phyloP scores from a whole-genome alignment of 2,113 vertebrate species.

The Condylura cristata region DNA sequence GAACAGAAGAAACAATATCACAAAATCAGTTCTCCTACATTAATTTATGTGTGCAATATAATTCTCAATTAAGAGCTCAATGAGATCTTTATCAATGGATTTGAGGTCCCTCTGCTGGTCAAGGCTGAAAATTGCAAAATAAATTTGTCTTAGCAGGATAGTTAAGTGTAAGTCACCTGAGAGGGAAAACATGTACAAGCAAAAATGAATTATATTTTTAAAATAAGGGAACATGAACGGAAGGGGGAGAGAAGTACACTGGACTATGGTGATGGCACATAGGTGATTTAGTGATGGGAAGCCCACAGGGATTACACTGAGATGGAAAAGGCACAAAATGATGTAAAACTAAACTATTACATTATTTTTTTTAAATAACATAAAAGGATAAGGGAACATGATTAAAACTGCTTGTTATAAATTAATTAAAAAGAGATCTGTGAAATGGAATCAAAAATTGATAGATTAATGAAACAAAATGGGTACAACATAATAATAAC shows the following conservation, averaged over 20 bases:
- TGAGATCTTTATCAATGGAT: neutral
- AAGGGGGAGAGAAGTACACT: too few species aligned
- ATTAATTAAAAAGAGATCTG: neutral
- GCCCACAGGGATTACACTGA: too few species aligned
- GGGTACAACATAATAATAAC: too few species aligned
- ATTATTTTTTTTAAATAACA: too few species aligned
- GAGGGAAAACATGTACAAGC: neutral
- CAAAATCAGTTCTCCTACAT: neutral
- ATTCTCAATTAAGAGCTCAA: neutral
- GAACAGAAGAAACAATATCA: neutral
- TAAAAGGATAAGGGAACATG: neutral
- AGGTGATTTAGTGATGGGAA: too few species aligned
- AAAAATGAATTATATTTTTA: neutral
- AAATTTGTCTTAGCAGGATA: too few species aligned
- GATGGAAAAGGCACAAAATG: too few species aligned
- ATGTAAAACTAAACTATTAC: too few species aligned
- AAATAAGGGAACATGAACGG: neutral
- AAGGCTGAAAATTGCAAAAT: too few species aligned
- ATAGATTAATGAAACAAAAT: neutral
- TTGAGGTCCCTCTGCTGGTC: too few species aligned
- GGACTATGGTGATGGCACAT: too few species aligned
- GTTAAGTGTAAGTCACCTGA: too few species aligned
- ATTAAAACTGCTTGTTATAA: constrained; percentile 15
- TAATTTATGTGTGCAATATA: neutral
- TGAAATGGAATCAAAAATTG: neutral